phyloP scores from a whole-genome alignment of 2,113 vertebrate species.

The Malurus melanocephalus region DNA sequence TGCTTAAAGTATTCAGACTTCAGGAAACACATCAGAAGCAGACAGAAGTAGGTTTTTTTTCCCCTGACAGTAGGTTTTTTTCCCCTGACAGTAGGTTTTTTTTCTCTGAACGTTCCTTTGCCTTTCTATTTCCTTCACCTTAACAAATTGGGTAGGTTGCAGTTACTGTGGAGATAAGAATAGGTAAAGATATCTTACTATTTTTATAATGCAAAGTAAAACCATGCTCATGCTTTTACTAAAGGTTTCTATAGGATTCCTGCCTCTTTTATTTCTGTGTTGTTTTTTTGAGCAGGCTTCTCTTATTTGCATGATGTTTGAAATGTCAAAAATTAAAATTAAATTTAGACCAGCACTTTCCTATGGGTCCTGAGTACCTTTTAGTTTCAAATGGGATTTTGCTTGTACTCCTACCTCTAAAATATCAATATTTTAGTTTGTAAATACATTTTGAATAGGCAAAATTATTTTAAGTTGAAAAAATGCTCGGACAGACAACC shows the following conservation, averaged over 20 bases:
- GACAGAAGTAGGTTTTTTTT: background rate
- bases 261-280: background rate
- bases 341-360: background rate
- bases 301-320: background rate
- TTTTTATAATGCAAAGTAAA: background rate
- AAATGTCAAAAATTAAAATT: background rate
- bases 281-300: background rate
- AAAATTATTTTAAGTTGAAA: background rate
- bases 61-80: background rate
- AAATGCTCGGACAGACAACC: background rate
- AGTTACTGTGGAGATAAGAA: background rate
- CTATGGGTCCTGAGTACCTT: background rate
- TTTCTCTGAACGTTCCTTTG: background rate
- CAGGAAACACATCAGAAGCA: background rate
- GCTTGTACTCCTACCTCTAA: background rate
- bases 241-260: background rate
- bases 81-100: fast-evolving
- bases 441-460: background rate
- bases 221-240: background rate
- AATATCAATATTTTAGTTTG: background rate
- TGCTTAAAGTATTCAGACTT: background rate
- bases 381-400: background rate
- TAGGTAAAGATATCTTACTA: background rate
- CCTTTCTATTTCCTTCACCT: background rate
- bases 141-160: background rate